Conservation (phyloP, 2,888 invertebrate genomes). For the Protonemura montana region DNA sequence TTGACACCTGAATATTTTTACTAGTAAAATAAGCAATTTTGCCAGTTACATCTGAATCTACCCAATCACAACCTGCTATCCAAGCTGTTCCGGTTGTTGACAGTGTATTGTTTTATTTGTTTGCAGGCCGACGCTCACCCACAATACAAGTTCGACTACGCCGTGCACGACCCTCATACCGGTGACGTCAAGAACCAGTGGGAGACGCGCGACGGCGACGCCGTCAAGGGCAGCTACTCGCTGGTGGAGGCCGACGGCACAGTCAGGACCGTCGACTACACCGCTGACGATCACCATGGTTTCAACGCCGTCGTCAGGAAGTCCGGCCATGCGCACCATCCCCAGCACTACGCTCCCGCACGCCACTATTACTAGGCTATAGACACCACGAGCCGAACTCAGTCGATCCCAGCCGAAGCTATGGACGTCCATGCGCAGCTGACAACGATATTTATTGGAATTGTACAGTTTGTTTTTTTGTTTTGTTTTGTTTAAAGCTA, state of each 20-base stretch:
- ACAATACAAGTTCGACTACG: constrained; percentile 44
- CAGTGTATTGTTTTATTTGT: too few relatives aligned
- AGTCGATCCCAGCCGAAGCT: too few relatives aligned
- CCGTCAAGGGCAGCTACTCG: constrained; percentile 44
- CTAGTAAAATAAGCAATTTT: too few relatives aligned
- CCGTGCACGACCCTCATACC: constrained; percentile 44
- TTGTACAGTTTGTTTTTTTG: too few relatives aligned
- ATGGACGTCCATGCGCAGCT: background rate
- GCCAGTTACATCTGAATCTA: too few relatives aligned
- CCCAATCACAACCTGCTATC: too few relatives aligned
- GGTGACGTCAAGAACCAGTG: constrained; percentile 46
- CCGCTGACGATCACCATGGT: constrained; percentile 53
- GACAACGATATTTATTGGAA: too few relatives aligned
- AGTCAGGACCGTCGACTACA: constrained; percentile 52
- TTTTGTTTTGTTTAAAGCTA: too few relatives aligned
- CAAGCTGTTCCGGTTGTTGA: too few relatives aligned
- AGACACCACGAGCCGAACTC: too few relatives aligned
- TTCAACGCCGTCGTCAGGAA: constrained; percentile 54
- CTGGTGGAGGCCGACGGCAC: constrained; percentile 44
- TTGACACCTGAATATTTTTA: too few relatives aligned
- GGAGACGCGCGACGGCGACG: constrained; percentile 44
- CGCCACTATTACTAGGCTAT: background rate
- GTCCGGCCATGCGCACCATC: constrained; percentile 50
- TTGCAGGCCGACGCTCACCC: constrained; percentile 39
- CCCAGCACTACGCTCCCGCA: constrained; percentile 33